These are phyloP conservation scores for Bombycilla garrulus DNA, from an alignment of 2,113 vertebrate genomes.

Conservation along the genomic window DNA sequence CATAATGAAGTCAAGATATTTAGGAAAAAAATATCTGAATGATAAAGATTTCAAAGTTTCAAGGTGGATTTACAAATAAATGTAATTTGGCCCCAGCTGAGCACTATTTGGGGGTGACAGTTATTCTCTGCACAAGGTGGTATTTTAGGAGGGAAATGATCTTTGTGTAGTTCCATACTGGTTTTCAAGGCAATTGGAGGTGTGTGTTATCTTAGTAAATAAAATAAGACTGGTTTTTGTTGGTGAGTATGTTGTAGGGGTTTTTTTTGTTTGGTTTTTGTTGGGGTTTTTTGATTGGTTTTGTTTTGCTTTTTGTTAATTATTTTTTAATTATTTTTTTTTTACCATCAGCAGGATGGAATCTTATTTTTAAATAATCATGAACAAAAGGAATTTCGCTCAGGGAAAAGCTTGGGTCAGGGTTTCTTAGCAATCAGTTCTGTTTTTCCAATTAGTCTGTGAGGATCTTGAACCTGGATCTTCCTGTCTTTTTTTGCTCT, in stretches of 20 bases:
- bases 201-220: background rate
- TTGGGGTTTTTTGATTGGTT: fast-evolving
- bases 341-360: background rate
- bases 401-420: background rate
- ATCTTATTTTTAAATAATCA: background rate
- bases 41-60: background rate
- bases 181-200: background rate
- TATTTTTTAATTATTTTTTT: fast-evolving
- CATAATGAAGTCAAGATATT: background rate
- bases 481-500: background rate
- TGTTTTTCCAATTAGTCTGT: background rate
- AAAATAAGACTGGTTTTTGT: background rate
- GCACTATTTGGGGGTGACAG: background rate
- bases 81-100: background rate
- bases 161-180: background rate
- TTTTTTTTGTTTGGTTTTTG: fast-evolving
- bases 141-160: background rate
- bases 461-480: background rate
- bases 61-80: background rate
- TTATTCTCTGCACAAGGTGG: background rate
- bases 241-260: no score
- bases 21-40: background rate
- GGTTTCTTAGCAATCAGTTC: background rate
- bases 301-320: background rate
- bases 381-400: fast-evolving